Evolutionary conservation across 2,888 invertebrate genomes (phyloP), one percentile per base, ranked within the genome.

Genomic region (Ornithoptera alexandrae): DNA sequence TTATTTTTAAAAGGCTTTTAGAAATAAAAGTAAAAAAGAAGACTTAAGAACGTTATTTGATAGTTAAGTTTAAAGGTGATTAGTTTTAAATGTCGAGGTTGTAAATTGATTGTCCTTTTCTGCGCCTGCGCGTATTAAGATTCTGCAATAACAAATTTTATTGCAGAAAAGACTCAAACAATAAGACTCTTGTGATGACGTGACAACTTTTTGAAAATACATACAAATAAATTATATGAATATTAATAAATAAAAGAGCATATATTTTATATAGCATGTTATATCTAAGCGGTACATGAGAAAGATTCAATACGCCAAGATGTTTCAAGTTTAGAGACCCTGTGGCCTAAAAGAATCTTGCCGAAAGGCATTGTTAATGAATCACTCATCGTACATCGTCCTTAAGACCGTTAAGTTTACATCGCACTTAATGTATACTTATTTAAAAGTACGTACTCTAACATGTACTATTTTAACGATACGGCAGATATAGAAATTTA

Each of bases 331-430:
- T 69, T 24, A 65, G 56, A 61, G 61, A 65, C 46, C 62, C 56
- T 58, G 66, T 30, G 58, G 66, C 66, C 66, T 39, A 70, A 59
- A 70, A 66, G 59, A 7, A 58, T 66, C 36, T 62, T 22, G 36
- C 62, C 68, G 58, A 62, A 62, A 70, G 58, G 57, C 69, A 63
- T 66, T 70, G 50, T 66, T 58, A 66, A 50, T 70, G 69, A 66
- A 62, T 70, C 62, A 70, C 50, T 65, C 30, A 62, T 46, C 62
- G 62, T 15, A 22, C 46, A 46, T 46, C 62, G 65, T 69, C 69
- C 69, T 69, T 62, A 65, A 42, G 30, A 66, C 69, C 65, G 69
- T 69, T 65, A 65, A 57, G 46, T 62, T 65, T 53, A 66, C 15
- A 20, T 46, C 20, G 20, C 20, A 57, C 57, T 57, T 22, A 57